These are phyloP conservation scores for Cinara cedri DNA, from an alignment of 2,888 invertebrate species.

Conservation along the genomic window DNA sequence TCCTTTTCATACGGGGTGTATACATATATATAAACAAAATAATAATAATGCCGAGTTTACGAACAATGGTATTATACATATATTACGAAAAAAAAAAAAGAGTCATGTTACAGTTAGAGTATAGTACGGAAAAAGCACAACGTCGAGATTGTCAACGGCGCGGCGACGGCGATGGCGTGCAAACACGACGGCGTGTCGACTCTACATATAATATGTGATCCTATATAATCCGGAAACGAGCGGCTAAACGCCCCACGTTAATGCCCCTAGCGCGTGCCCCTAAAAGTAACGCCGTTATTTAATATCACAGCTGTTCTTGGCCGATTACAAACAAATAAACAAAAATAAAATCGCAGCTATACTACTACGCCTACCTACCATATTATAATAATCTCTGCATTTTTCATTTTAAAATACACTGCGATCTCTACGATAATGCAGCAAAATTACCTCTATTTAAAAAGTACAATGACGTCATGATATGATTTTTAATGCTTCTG, in stretches of 20 bases:
- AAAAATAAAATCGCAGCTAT: too few relatives aligned
- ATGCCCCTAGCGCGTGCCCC: background rate
- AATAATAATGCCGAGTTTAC: background rate
- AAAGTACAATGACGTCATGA: too few relatives aligned
- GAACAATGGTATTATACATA: slow-evolving; percentile 10
- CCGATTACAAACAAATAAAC: background rate
- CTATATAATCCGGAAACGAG: slow-evolving; percentile 21
- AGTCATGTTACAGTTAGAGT: background rate
- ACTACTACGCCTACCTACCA: too few relatives aligned
- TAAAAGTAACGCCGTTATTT: slow-evolving; percentile 24
- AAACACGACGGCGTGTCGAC: background rate
- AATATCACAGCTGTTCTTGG: slow-evolving; percentile 16
- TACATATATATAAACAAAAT: background rate
- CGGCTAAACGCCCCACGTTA: background rate
- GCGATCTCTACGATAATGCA: too few relatives aligned
- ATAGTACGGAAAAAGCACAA: background rate
- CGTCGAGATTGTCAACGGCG: background rate
- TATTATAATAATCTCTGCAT: too few relatives aligned
- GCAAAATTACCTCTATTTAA: too few relatives aligned
- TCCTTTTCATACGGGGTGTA: background rate
- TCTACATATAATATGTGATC: too few relatives aligned
- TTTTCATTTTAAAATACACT: too few relatives aligned
- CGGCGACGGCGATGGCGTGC: too few relatives aligned
- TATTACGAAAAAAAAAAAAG: background rate
- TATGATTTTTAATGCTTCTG: too few relatives aligned